Evolutionary conservation across 2,797 vertebrate genomes (phyloP), one percentile per base, ranked within the genome.

Genomic region (Betta splendens): DNA sequence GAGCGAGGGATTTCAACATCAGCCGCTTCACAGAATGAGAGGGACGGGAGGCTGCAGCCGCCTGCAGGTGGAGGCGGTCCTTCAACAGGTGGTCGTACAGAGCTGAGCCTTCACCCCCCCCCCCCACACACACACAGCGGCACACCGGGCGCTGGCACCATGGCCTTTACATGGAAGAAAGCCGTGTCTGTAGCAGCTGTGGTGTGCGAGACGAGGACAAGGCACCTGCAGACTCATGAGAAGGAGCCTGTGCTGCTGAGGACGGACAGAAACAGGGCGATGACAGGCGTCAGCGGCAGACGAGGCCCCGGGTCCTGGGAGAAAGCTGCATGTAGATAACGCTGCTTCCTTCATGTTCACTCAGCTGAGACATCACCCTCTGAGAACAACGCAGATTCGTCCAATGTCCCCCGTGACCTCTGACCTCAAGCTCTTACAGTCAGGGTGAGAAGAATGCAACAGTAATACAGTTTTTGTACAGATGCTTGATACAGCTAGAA

Each of bases 151-250:
- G 25, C 25, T 4, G 25, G 7, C 37, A 22, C 2, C 9, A 5
- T 21, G 2, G 21, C 17, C 38, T 51, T 28, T 13, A 43, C 20
- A 1, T 62, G 37, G 48, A 71, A 74, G 38, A 59, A 69, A 68
- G 69, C 12, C 29, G 69, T 85, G 81, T 49, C 63, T 60, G 68
- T 31, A 12, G 73, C n/a, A n/a, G n/a, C n/a, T n/a, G n/a, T n/a
- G n/a, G 60, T 43, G 43, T 31, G 48, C 38, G 63, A 1, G 43
- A 32, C 69, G 74, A 73, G 64, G 45, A 83, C 33, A 1, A 72
- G 69, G 70, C 87, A 88, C 85, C 79, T 82, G 82, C 78, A 65
- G 33, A 74, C 74, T 59, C 48, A 58, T 56, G 69, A 86, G 82
- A 59, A 75, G 80, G 59, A 66, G 22, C 44, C 75, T 77, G 69